phyloP scores from a whole-genome alignment of 1,140 invertebrate genomes.

The Drosophila ananassae region DNA sequence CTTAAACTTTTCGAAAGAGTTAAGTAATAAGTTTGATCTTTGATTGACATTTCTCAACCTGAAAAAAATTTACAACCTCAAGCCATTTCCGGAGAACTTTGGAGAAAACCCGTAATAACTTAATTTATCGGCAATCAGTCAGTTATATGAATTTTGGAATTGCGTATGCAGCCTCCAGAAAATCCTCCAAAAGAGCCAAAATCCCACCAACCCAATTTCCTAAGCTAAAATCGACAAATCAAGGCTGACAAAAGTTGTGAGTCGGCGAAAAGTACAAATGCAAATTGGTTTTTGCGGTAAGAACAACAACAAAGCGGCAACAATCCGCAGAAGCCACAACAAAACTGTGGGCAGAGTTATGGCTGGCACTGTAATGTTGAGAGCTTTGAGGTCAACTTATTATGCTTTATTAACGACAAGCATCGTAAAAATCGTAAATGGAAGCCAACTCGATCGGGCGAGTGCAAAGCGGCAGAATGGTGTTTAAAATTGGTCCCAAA shows the following conservation, averaged over 20 bases:
- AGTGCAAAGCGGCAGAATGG: constrained; percentile 13
- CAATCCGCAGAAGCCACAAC: constrained; percentile 10
- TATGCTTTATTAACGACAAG: constrained; percentile 48
- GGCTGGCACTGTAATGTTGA: constrained; percentile 13
- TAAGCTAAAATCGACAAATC: constrained; percentile 16
- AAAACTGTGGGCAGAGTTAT: constrained; percentile 23
- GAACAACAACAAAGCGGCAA: constrained; percentile 4
- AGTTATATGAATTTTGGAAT: neutral
- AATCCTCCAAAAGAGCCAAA: constrained; percentile 3
- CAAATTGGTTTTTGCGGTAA: constrained; percentile 50
- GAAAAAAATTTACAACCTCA: too few species aligned
- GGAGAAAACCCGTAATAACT: constrained; percentile 13
- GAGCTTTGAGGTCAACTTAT: constrained; percentile 33
- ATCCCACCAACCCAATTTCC: constrained; percentile 20
- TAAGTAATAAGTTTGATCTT: constrained; percentile 39
- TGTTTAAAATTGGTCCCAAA: constrained; percentile 50
- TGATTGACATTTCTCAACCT: too few species aligned
- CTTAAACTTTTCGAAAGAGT: constrained; percentile 14
- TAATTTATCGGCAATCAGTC: constrained; percentile 4
- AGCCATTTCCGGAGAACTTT: neutral
- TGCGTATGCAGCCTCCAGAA: too few species aligned
- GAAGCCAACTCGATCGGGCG: constrained; percentile 13
- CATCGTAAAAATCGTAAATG: constrained; percentile 30
- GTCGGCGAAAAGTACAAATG: constrained; percentile 36
- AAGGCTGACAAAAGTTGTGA: constrained; percentile 1